Evolutionary conservation across 2,888 invertebrate genomes (phyloP).

Genomic region (Ectropis crepuscularia): DNA sequence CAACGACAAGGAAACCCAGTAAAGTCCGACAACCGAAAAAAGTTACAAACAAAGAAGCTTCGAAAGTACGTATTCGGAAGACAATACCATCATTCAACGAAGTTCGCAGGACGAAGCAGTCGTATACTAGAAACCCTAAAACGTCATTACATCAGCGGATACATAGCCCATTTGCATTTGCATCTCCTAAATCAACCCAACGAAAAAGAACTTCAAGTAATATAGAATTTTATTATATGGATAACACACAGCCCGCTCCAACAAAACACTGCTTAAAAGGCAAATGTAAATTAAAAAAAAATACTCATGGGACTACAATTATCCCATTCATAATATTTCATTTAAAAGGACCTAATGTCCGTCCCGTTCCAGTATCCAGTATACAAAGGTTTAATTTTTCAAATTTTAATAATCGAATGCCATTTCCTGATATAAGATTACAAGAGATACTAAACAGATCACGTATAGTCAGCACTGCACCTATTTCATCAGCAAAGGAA

Average conservation of each 20-base stretch:
- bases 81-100: too few relatives aligned
- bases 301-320: slow-evolving; percentile 25
- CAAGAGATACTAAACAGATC: slow-evolving; percentile 2
- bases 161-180: slow-evolving; percentile 14
- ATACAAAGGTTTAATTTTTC: not conserved
- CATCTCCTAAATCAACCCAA: slow-evolving; percentile 21
- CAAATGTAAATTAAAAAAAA: slow-evolving; percentile 32
- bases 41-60: slow-evolving; percentile 52
- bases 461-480: not conserved
- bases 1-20: not conserved
- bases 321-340: slow-evolving; percentile 38
- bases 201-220: slow-evolving; percentile 61
- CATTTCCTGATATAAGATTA: slow-evolving; percentile 7
- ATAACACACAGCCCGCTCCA: slow-evolving; percentile 52
- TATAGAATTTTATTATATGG: slow-evolving; percentile 75
- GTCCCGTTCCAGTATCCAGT: slow-evolving; percentile 1
- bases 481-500: not conserved
- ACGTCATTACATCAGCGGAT: slow-evolving; percentile 6
- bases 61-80: too few relatives aligned
- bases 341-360: slow-evolving; percentile 28
- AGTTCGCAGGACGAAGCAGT: too few relatives aligned
- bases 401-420: not conserved
- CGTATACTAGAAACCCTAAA: slow-evolving; percentile 1
- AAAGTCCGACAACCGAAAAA: slow-evolving; percentile 60
- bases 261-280: slow-evolving; percentile 40